Conservation (phyloP, 2,113 vertebrate genomes). For the Lycocorax pyrrhopterus region DNA sequence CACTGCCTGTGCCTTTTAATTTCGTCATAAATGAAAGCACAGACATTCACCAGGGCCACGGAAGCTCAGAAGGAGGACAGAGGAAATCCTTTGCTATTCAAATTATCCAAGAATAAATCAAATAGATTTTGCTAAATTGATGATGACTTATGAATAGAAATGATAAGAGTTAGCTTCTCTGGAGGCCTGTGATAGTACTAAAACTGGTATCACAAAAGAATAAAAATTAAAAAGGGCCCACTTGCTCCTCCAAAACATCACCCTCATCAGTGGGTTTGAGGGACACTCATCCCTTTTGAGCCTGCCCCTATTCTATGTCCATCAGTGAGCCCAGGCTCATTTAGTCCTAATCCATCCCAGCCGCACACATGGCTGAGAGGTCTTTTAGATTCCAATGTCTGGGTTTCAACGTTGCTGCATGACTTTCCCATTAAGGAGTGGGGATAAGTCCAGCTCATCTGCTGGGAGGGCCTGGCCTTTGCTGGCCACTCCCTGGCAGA, state of each 20-base stretch:
- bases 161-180: not conserved
- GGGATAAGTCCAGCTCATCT: slow-evolving; percentile 3
- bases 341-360: not conserved
- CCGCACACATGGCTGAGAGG: not conserved
- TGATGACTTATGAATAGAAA: not conserved
- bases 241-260: not conserved
- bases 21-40: not conserved
- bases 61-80: not conserved
- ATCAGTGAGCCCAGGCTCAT: not conserved
- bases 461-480: not conserved
- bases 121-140: not conserved
- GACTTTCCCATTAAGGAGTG: slow-evolving; percentile 19
- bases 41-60: not conserved
- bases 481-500: not conserved
- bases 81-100: not conserved
- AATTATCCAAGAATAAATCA: not conserved
- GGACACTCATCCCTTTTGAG: not conserved
- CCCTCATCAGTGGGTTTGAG: not conserved
- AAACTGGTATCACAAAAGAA: not conserved
- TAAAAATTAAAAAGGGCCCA: not conserved
- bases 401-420: not conserved
- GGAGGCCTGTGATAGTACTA: not conserved
- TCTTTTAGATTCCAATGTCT: not conserved
- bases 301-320: not conserved
- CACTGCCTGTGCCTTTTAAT: not conserved